phyloP scores from a whole-genome alignment of 1,140 invertebrate species.

The Temnothorax longispinosus region DNA sequence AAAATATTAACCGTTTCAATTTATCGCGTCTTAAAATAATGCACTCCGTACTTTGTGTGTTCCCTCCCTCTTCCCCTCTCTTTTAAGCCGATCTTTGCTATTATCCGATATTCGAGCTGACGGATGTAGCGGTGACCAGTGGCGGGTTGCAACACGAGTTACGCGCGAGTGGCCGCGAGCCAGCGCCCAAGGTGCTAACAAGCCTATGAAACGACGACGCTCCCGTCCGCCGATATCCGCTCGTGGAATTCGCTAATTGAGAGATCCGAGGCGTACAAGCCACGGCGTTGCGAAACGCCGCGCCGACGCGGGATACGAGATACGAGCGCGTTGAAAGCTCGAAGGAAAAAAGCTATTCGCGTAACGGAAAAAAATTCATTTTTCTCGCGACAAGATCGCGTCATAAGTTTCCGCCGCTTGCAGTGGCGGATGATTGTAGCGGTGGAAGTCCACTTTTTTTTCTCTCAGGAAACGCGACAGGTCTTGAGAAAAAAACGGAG shows the following conservation, averaged over 20 bases:
- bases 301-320: not conserved
- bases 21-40: not conserved
- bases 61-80: not conserved
- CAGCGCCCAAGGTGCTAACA: constrained; percentile 46
- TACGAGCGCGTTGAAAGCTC: not conserved
- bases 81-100: not conserved
- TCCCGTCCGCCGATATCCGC: constrained; percentile 23
- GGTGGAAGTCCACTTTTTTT: not conserved
- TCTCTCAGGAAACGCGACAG: not conserved
- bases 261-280: not conserved
- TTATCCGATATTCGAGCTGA: not conserved
- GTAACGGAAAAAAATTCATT: not conserved
- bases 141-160: constrained; percentile 23
- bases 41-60: not conserved
- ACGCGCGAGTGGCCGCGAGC: constrained; percentile 42
- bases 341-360: constrained; percentile 23
- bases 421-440: constrained; percentile 6
- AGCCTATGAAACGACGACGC: constrained; percentile 27
- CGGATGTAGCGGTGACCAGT: not conserved
- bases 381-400: not conserved
- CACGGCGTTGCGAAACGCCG: constrained; percentile 30
- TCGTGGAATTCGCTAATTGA: constrained; percentile 49
- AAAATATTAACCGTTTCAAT: not conserved
- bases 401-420: not conserved
- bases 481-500: not conserved